Conservation (phyloP, 2,113 vertebrate genomes). For the Ceyx melanurus region DNA sequence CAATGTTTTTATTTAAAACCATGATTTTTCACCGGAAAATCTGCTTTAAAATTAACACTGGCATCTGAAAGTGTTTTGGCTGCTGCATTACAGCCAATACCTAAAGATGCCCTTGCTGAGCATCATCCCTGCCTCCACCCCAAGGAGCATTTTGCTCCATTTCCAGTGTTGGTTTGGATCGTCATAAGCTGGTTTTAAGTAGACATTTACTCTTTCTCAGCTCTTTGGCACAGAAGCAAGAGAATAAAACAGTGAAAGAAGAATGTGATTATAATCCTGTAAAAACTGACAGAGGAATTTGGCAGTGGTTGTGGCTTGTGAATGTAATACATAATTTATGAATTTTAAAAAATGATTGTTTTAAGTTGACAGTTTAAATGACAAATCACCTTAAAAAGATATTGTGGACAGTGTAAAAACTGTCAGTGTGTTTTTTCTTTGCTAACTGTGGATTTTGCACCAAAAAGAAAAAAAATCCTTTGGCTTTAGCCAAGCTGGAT, state of each 20-base stretch:
- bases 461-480: background rate
- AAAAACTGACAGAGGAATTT: conserved; percentile 44
- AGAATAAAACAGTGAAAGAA: background rate
- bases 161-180: background rate
- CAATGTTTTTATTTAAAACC: background rate
- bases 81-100: background rate
- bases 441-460: background rate
- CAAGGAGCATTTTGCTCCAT: accelerated
- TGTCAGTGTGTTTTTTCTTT: background rate
- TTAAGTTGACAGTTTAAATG: conserved; percentile 34
- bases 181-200: background rate
- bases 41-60: background rate
- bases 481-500: background rate
- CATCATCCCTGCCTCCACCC: background rate
- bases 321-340: conserved; percentile 25
- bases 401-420: background rate
- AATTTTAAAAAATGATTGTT: background rate
- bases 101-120: background rate
- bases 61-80: background rate
- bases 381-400: conserved; percentile 10
- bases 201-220: background rate
- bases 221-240: conserved; percentile 1
- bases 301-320: conserved; percentile 16
- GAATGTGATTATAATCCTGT: conserved; percentile 36
- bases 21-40: background rate